Base-by-base conservation (phyloP, 2,113 vertebrate species). In the Pholis gunnellus region DNA sequence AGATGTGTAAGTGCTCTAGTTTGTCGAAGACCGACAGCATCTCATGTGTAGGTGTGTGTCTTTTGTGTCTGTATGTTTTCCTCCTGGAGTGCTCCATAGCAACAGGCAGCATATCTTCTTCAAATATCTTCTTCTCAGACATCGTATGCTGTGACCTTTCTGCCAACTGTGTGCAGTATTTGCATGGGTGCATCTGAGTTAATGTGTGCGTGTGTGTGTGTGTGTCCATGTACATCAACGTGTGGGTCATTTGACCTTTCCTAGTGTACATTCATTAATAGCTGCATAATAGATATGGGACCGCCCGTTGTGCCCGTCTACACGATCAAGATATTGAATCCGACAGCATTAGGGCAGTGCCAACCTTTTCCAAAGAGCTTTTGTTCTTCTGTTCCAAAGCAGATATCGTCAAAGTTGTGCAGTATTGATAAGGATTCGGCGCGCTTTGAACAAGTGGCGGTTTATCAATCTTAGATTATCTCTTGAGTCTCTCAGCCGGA, bases 31-130 rank as follows among this genome's bases (percentile, higher is more conserved):
- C 65, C 87, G 56, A 89, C 78, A 77, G 44, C 54, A 65, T 60
- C 36, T 75, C 57, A 18, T 77, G 86, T 83, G 91, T 87, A 75
- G 72, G 88, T 87, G 84, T 87, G 38, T 70, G 50, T 78, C 57
- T 75, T 25, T 63, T 76, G 59, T 72, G 29, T 72, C 15, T 81
- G 71, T 88, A 72, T 75, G 75, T 84, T 77, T 76, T 64, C 61
- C 25, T 66, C 48, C 2, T 78, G 67, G 38, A 81, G 54, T 83
- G 91, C 83, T 91, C 91, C 93, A 93, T 95, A 91, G 93, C 94
- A 95, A 94, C 93, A 93, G 87, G 91, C 92, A 81, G 76, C 86
- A 81, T 75, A 88, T 91, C 86, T 57, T 85, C 88, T 85, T 91
- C 81, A 87, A 84, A 91, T 88, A 85, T 93, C 80, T 72, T 81